Evolutionary conservation across 92 coral and sea anemone genomes (phyloP).

Genomic region (Parazoanthus swiftii): DNA sequence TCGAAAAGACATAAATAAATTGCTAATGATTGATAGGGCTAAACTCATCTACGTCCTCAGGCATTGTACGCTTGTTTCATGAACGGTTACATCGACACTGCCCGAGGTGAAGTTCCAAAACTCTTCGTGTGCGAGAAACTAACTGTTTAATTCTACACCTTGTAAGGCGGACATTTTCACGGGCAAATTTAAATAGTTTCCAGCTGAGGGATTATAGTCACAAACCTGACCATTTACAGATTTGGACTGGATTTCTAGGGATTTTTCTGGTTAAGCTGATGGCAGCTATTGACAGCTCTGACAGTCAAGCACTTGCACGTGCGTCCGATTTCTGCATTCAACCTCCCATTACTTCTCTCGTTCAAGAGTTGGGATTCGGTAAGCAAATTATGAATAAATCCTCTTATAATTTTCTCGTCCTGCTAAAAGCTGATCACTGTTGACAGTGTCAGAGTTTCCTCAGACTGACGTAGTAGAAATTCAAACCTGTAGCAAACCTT

Average conservation of each 20-base stretch:
- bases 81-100: slow-evolving; percentile 15
- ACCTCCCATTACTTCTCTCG: slow-evolving; percentile 36
- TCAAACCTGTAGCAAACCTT: slow-evolving; percentile 43
- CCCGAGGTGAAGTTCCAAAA: slow-evolving; percentile 20
- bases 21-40: slow-evolving; percentile 77
- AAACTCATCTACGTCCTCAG: slow-evolving; percentile 20
- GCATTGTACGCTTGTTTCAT: slow-evolving; percentile 20
- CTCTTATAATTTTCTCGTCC: slow-evolving; percentile 18
- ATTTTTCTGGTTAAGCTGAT: slow-evolving; percentile 15
- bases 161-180: slow-evolving; percentile 13
- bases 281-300: slow-evolving; percentile 36
- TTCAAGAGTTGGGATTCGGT: slow-evolving; percentile 41
- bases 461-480: slow-evolving; percentile 62
- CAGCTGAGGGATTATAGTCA: slow-evolving; percentile 34
- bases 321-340: slow-evolving; percentile 30
- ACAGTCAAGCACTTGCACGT: slow-evolving; percentile 35
- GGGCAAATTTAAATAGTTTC: slow-evolving; percentile 16
- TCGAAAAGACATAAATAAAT: slow-evolving; percentile 84
- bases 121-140: neutral
- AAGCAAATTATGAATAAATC: slow-evolving; percentile 25
- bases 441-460: slow-evolving; percentile 22
- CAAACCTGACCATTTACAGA: slow-evolving; percentile 7
- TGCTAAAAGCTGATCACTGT: slow-evolving; percentile 24
- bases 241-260: slow-evolving; percentile 7
- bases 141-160: neutral